Evolutionary conservation across 2,888 invertebrate species (phyloP).

Genomic region (Seladonia tumulorum): DNA sequence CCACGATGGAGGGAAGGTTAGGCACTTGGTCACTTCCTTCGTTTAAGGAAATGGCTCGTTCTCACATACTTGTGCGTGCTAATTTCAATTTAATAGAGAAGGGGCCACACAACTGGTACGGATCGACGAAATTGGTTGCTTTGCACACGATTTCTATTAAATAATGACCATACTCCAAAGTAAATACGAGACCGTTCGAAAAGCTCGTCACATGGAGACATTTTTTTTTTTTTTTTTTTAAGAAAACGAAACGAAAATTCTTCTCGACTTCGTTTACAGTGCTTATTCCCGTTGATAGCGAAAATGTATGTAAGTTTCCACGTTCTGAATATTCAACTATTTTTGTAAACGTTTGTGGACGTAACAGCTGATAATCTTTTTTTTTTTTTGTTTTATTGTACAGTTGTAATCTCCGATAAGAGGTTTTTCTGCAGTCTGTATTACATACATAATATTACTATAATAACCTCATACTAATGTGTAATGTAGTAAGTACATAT

Average conservation of each 20-base stretch:
- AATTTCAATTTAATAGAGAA: conserved; percentile 51
- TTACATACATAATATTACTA: no score
- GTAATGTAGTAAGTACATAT: no score
- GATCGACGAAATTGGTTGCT: conserved; percentile 8
- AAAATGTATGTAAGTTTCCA: background rate
- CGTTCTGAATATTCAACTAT: background rate
- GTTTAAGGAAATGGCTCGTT: conserved; percentile 71
- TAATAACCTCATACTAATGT: no score
- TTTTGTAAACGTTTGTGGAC: background rate
- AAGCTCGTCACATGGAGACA: background rate
- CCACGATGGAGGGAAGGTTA: conserved; percentile 65
- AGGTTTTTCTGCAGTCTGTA: no score
- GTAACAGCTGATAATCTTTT: background rate
- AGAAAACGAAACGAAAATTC: background rate
- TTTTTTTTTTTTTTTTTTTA: background rate
- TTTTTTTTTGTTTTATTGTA: no score
- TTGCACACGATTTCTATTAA: background rate
- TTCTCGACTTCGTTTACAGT: background rate
- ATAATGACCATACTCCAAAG: background rate
- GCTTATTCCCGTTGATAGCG: background rate
- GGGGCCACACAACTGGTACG: conserved; percentile 17
- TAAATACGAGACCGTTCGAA: background rate
- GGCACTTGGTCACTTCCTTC: conserved; percentile 72
- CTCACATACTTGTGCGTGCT: conserved; percentile 35
- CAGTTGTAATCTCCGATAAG: no score